Base-by-base conservation (phyloP, 2,797 vertebrate species). In the Petrocephalus schoutedeni region DNA sequence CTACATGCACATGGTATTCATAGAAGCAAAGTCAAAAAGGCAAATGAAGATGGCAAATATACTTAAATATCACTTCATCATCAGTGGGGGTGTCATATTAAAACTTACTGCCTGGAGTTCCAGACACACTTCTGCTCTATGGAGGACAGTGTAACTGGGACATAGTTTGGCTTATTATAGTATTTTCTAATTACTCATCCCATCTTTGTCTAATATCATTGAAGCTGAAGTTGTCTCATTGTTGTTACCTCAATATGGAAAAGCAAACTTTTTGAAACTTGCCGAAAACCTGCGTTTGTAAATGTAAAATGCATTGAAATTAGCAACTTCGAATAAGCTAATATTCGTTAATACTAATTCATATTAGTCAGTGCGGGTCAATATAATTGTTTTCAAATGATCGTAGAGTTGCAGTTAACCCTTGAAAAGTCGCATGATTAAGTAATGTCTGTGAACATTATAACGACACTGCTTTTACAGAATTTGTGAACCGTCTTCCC, bases 121-220 rank as follows among this genome's bases (percentile, higher is more conserved):
- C 36, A 77, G 41, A 41, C 14, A 36, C 7, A 9, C 45, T 51
- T 54, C 21, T 83, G 36, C 3, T 2, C 3, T 10, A 51, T 83
- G 80, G 80, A 54, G 80, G 80, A 83, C 71, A 83, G 21, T 12
- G 80, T 54, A 83, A 83, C 45, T 83, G 80, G 80, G 51, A 12
- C 51, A 54, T 54, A 83, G 9, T 53, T 49, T 23, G n/a, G 21
- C 80, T 83, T 21, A 83, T 83, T 54, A 83, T 83, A 83, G 51
- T 83, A 51, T 83, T 83, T 83, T 21, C 51, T 21, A 21, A 54
- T 83, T 54, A 83, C n/a, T 83, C 51, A 23, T 51, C 12, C 21
- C 51, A 51, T 23, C 19, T 28, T 51, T 83, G 49, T 83, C n/a
- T 83, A 14, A 28, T 54, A 21, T 21, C 8, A 53, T 8, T 45